Evolutionary conservation across 92 coral and sea anemone genomes (phyloP).

Genomic region (Epizoanthus fatuus): DNA sequence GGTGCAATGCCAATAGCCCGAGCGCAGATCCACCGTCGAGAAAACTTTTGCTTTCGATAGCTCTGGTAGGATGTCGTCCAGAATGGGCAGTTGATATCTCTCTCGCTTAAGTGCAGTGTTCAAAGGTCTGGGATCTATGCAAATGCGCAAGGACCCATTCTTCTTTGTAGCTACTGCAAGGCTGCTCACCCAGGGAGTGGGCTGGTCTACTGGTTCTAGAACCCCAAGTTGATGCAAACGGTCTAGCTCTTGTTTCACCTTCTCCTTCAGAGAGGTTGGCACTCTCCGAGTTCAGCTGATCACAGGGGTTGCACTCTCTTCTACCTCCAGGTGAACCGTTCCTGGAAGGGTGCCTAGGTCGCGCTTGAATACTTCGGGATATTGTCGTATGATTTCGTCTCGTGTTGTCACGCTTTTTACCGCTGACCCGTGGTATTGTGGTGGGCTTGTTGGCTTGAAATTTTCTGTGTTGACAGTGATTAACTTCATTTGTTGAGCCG

Average conservation of each 20-base stretch:
- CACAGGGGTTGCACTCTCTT: conserved; percentile 24
- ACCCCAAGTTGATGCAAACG: conserved; percentile 42
- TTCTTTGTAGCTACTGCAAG: conserved; percentile 6
- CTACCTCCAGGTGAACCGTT: conserved; percentile 26
- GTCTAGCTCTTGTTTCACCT: conserved; percentile 36
- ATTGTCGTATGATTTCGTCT: not conserved
- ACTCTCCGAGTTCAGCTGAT: conserved; percentile 34
- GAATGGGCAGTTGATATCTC: not conserved
- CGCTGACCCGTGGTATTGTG: not conserved
- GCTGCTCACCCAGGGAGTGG: conserved; percentile 35
- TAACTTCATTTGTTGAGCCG: conserved; percentile 55
- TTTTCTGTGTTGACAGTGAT: conserved; percentile 49
- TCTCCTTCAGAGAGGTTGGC: conserved; percentile 38
- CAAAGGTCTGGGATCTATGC: conserved; percentile 15
- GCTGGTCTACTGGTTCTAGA: conserved; percentile 32
- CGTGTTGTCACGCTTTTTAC: too few relatives aligned
- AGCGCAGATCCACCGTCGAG: conserved; percentile 27
- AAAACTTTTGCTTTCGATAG: conserved; percentile 18
- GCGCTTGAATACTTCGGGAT: conserved; percentile 27
- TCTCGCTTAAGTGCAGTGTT: not conserved
- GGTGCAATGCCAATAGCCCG: conserved; percentile 39
- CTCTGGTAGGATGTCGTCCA: conserved; percentile 8
- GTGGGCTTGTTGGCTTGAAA: conserved; percentile 11
- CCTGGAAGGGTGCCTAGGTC: conserved; percentile 31
- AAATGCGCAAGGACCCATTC: not conserved